phyloP scores from a whole-genome alignment of 1,140 invertebrate genomes.

The Bursaphelenchus mucronatus region DNA sequence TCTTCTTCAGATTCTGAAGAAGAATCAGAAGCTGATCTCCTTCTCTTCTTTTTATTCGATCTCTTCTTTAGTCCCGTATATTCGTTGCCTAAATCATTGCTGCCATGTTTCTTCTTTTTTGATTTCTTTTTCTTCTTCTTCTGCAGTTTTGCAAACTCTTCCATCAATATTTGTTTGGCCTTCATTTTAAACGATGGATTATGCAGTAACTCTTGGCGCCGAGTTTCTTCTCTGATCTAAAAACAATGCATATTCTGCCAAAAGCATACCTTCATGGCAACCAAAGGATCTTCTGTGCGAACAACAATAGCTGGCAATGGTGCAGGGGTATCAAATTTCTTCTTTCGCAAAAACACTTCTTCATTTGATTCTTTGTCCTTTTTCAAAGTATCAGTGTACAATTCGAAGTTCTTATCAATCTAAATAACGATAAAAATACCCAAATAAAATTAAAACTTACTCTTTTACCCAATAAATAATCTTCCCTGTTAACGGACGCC shows the following conservation, averaged over 20 bases:
- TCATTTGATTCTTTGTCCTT: constrained; percentile 39
- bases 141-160: constrained; percentile 42
- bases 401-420: constrained; percentile 50
- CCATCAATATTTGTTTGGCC: constrained; percentile 28
- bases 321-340: constrained; percentile 2
- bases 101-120: constrained; percentile 38
- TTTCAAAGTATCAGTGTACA: constrained; percentile 43
- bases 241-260: constrained; percentile 14
- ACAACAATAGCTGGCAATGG: constrained; percentile 30
- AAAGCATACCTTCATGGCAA: constrained; percentile 41
- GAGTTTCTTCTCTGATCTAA: constrained; percentile 43
- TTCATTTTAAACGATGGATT: constrained; percentile 44
- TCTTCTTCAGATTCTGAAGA: no score
- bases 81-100: constrained; percentile 8
- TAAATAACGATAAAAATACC: constrained; percentile 25
- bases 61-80: neutral
- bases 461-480: constrained; percentile 48
- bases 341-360: constrained; percentile 26
- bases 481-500: constrained; percentile 41
- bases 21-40: no score
- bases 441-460: constrained; percentile 26
- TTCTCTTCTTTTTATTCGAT: constrained; percentile 1
- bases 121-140: constrained; percentile 32
- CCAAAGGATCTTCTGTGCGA: constrained; percentile 42
- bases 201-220: constrained; percentile 31